Conservation (phyloP, 2,888 invertebrate species). For the Rotaria macrura region DNA sequence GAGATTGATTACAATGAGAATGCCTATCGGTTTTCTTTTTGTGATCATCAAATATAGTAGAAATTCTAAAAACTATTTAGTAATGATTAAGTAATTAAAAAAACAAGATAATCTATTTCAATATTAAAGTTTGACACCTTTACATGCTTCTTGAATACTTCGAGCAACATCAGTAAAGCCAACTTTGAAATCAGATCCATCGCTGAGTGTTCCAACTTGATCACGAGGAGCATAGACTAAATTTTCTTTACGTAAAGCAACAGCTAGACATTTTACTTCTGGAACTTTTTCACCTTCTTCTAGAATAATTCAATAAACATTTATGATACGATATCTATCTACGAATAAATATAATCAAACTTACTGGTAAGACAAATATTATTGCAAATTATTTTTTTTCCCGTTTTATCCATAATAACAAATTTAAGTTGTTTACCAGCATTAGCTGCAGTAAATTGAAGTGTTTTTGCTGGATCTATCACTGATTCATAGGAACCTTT, state of each 20-base stretch:
- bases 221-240: not conserved
- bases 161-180: not conserved
- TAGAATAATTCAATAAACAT: not conserved
- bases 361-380: not conserved
- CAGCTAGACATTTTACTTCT: not conserved
- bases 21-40: too few relatives aligned
- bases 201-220: not conserved
- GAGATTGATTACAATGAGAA: too few relatives aligned
- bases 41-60: too few relatives aligned
- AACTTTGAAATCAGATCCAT: not conserved
- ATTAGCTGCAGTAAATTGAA: not conserved
- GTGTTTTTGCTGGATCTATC: not conserved
- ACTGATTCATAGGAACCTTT: not conserved
- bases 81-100: too few relatives aligned
- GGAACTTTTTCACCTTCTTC: conserved; percentile 17
- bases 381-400: not conserved
- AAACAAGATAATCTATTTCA: too few relatives aligned
- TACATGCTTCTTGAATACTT: not conserved
- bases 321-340: too few relatives aligned
- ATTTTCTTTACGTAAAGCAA: not conserved
- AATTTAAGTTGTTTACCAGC: not conserved
- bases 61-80: too few relatives aligned
- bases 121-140: not conserved
- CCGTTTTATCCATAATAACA: not conserved
- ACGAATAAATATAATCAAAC: not conserved